phyloP scores from a whole-genome alignment of 2,113 vertebrate species.

The Trogon surrucura region DNA sequence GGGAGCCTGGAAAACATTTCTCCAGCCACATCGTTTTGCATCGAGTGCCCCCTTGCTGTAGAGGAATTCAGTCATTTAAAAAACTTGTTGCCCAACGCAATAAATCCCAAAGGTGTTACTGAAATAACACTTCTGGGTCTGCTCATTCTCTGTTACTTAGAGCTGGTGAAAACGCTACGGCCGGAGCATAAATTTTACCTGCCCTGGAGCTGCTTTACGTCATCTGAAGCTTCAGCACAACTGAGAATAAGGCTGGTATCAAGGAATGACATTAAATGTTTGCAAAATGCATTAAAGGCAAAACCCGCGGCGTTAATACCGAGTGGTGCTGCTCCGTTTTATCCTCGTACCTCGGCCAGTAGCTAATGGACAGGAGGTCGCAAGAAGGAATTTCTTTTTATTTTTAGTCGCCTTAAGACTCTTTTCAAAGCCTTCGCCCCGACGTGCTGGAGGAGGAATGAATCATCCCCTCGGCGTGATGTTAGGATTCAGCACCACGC shows the following conservation, averaged over 20 bases:
- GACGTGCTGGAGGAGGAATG: background rate
- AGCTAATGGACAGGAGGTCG: background rate
- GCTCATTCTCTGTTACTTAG: accelerated
- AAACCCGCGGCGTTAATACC: background rate
- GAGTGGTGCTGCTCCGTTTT: background rate
- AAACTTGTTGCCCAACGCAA: background rate
- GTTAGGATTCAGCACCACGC: background rate
- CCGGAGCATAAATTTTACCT: accelerated
- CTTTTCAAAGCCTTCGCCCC: background rate
- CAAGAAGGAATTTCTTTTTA: background rate
- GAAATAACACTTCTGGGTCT: background rate
- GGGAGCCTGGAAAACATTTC: background rate
- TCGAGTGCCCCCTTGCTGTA: background rate
- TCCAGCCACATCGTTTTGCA: accelerated
- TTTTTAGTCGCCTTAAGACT: background rate
- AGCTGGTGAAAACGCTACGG: accelerated
- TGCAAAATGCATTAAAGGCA: background rate
- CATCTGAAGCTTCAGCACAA: background rate
- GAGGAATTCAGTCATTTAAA: background rate
- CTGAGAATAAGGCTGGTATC: background rate
- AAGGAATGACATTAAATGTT: background rate
- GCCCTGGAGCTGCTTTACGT: background rate
- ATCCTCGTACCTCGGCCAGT: accelerated
- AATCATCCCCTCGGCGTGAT: background rate
- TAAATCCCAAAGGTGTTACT: background rate